Evolutionary conservation across 2,797 vertebrate genomes (phyloP).

Genomic region (Acipenser ruthenus): DNA sequence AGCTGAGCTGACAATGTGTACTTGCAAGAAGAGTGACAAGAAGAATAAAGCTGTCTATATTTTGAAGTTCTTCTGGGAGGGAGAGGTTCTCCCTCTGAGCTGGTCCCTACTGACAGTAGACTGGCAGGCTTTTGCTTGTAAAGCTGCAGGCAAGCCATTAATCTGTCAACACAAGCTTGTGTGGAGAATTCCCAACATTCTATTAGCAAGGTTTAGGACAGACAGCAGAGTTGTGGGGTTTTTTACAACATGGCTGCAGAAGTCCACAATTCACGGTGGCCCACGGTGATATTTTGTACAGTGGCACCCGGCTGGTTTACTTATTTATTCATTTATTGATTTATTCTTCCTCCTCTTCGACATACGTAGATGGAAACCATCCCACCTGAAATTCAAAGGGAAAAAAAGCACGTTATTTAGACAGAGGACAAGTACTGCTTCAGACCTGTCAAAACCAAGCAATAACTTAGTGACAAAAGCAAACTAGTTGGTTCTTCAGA

Average conservation of each 20-base stretch:
- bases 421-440: neutral
- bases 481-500: neutral
- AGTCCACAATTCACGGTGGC: neutral
- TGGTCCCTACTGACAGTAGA: conserved; percentile 35
- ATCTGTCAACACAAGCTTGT: conserved; percentile 45
- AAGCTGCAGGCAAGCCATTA: conserved; percentile 42
- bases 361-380: conserved; percentile 97
- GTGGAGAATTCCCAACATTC: conserved; percentile 37
- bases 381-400: conserved; percentile 67
- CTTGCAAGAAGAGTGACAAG: conserved; percentile 30
- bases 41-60: conserved; percentile 29
- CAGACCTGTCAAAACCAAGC: neutral
- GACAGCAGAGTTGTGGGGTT: conserved; percentile 29
- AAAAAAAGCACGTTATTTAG: neutral
- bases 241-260: conserved; percentile 4
- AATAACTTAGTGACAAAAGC: conserved; percentile 6
- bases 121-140: conserved; percentile 39
- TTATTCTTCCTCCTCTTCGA: conserved; percentile 88
- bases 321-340: conserved; percentile 21
- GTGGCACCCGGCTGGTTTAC: conserved; percentile 12
- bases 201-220: conserved; percentile 38
- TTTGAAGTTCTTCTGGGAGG: conserved; percentile 37
- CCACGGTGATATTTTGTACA: conserved; percentile 9
- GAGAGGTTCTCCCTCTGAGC: conserved; percentile 40
- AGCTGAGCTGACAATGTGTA: conserved; percentile 28